phyloP scores from a whole-genome alignment of 2,797 vertebrate genomes.

The Rhinophrynus dorsalis region DNA sequence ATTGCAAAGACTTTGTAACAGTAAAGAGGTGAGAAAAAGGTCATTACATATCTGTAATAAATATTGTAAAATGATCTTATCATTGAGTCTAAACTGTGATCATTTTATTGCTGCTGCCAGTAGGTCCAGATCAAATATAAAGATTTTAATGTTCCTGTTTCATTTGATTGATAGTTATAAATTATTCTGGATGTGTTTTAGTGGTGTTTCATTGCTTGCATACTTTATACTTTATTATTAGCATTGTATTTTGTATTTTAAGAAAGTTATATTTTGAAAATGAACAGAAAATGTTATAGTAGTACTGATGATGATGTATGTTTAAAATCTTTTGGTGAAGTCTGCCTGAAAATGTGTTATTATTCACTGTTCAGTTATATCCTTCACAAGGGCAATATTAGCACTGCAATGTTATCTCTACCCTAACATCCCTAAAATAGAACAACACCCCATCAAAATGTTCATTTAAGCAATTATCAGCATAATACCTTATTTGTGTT shows the following conservation, averaged over 20 bases:
- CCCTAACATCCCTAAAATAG: too few species aligned
- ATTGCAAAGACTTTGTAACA: constrained; percentile 8
- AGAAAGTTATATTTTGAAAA: not conserved
- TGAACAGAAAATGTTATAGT: too few species aligned
- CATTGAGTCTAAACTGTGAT: constrained; percentile 1
- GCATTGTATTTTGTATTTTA: not conserved
- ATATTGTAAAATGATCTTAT: constrained; percentile 13
- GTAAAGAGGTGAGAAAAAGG: constrained; percentile 19
- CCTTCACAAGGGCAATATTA: too few species aligned
- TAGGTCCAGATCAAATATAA: constrained; percentile 17
- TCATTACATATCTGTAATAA: constrained; percentile 16
- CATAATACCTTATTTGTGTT: too few species aligned
- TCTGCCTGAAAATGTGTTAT: too few species aligned
- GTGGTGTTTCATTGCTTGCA: not conserved
- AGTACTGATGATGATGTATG: too few species aligned
- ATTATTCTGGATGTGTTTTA: not conserved
- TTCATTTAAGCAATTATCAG: too few species aligned
- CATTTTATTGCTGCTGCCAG: constrained; percentile 24
- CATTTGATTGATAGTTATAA: not conserved
- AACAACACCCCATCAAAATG: too few species aligned
- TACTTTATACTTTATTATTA: not conserved
- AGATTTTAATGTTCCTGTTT: constrained; percentile 11
- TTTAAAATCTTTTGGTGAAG: too few species aligned
- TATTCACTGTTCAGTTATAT: too few species aligned
- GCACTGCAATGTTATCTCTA: too few species aligned